Conservation (phyloP, 1,140 invertebrate genomes). For the Cydia fagiglandana region DNA sequence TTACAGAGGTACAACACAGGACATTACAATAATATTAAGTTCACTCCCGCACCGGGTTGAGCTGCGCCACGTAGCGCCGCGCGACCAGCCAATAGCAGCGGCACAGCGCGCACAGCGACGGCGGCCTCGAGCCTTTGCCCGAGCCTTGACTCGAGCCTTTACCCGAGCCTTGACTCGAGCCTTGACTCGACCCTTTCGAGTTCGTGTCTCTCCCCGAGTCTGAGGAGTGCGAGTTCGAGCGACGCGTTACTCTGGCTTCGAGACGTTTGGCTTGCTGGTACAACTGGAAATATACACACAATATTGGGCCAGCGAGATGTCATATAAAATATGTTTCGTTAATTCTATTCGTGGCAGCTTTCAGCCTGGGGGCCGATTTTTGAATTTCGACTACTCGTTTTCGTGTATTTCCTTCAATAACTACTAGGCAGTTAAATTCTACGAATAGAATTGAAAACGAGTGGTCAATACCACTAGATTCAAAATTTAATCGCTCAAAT, state of each 20-base stretch:
- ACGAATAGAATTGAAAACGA: too few relatives aligned
- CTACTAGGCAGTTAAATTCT: too few relatives aligned
- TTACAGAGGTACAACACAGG: not conserved
- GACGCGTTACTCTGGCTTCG: constrained; percentile 41
- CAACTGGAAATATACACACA: constrained; percentile 38
- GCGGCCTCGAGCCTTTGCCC: not conserved
- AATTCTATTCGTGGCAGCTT: too few relatives aligned
- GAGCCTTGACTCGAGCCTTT: constrained; percentile 21
- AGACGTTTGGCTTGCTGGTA: constrained; percentile 57
- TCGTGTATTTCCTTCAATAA: too few relatives aligned
- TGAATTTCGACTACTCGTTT: too few relatives aligned
- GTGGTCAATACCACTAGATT: too few relatives aligned
- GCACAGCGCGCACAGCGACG: constrained; percentile 54
- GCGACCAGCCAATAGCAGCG: constrained; percentile 54
- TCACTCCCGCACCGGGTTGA: not conserved
- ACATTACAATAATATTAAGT: not conserved
- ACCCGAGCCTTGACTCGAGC: constrained; percentile 19
- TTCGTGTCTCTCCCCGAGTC: constrained; percentile 1
- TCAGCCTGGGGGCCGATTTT: too few relatives aligned
- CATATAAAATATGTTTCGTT: too few relatives aligned
- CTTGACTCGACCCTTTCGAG: not conserved
- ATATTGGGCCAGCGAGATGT: too few relatives aligned
- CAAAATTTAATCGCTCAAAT: too few relatives aligned
- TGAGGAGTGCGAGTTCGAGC: constrained; percentile 28
- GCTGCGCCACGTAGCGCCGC: constrained; percentile 40